Base-by-base conservation (phyloP, 23 tunicate species). In the Styela plicata region DNA sequence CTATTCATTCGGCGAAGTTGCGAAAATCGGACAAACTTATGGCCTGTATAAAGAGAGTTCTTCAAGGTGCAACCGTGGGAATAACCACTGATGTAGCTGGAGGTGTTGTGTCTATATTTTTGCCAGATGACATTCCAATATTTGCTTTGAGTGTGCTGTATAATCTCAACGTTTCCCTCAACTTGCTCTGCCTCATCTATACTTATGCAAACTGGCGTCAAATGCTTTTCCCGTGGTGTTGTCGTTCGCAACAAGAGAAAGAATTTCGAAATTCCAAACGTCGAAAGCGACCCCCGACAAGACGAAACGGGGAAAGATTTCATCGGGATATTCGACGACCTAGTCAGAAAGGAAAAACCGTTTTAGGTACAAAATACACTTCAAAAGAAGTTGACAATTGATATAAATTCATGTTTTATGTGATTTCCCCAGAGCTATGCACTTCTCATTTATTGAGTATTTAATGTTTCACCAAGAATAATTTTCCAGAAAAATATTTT, bases 31-130 rank as follows among this genome's bases (percentile, higher is more conserved):
- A 63, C 20, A 86, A 81, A 21, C 77, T 88, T 25, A 61, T 88
- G 74, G 36, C 78, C 69, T 88, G 93, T 74, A 86, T 88, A 37
- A 88, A 77, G 37, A 73, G 93, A 66, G 87, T 86, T 33, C 64
- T 88, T 7, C 33, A 67, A 3, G 86, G 83, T 3, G 83, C 81
- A 2, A 88, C 93, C 21, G 84, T 88, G 7, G 87, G 84, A 10
- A 83, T 88, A n/a, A 83, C 87, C 31, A 88, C 93, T 31, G 93
- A 88, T 84, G 81, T 79, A 17, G 36, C 70, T 1, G 93, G 93
- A 25, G 93, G 79, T 7, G 30, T 88, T 21, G 83, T 88, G 24
- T 77, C 80, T 1, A 83, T 88, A 7, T 88, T 86, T 86, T 24
- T 83, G 13, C 87, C 87, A 24, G 65, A 78, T 26, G 78, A 70